Evolutionary conservation across 92 coral and sea anemone genomes (phyloP).

Genomic region (Montipora capitata): DNA sequence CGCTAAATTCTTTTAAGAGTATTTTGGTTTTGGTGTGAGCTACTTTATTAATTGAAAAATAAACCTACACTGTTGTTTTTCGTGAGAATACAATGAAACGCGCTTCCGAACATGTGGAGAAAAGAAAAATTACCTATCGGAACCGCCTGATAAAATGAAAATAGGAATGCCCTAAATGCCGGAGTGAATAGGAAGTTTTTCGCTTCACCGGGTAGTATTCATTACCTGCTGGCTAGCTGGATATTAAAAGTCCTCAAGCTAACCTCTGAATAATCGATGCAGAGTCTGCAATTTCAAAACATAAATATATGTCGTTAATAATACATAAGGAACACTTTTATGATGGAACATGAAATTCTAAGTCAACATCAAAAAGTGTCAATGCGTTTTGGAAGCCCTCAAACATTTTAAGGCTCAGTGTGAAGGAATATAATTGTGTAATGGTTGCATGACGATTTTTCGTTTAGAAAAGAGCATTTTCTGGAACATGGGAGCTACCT

Average conservation of each 20-base stretch:
- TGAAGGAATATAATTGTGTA: background rate
- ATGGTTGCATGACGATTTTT: no score
- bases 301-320: no score
- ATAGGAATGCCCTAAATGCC: no score
- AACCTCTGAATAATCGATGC: background rate
- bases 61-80: no score
- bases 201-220: background rate
- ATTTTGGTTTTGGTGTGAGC: no score
- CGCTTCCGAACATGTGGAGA: no score
- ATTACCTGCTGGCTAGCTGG: background rate
- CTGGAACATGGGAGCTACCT: background rate
- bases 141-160: background rate
- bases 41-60: no score
- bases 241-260: background rate
- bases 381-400: background rate
- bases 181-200: background rate
- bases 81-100: no score
- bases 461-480: background rate
- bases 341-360: background rate
- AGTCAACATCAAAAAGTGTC: no score
- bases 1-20: no score
- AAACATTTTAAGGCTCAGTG: background rate
- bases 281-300: slow-evolving; percentile 1
- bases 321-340: no score
- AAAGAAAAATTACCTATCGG: no score